These are phyloP conservation scores for Lasiurus borealis DNA, from an alignment of 2,113 vertebrate genomes.

Conservation along the genomic window DNA sequence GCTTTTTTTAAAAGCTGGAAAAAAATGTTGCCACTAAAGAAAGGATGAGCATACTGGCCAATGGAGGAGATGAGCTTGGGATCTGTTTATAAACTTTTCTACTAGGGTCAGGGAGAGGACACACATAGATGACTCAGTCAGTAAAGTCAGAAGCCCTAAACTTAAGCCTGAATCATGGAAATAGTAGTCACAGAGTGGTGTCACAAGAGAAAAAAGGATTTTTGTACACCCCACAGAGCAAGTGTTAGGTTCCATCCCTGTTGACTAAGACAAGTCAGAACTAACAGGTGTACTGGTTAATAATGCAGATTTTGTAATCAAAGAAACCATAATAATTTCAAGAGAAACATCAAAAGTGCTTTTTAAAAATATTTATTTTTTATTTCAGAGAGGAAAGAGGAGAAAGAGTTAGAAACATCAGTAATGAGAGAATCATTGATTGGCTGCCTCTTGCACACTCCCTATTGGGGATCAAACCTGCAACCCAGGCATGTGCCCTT, in stretches of 20 bases:
- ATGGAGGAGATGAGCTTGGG: constrained; percentile 48
- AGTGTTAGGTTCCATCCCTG: background rate
- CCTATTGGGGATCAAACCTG: too few species aligned
- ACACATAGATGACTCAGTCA: constrained; percentile 26
- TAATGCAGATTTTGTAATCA: too few species aligned
- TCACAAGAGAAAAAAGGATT: background rate
- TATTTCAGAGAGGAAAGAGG: too few species aligned
- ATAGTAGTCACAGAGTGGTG: background rate
- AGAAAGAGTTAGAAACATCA: too few species aligned
- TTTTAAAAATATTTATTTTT: too few species aligned
- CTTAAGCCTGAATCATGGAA: constrained; percentile 14
- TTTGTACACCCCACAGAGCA: background rate
- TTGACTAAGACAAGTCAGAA: background rate
- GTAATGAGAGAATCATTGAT: too few species aligned
- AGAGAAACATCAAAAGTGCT: too few species aligned
- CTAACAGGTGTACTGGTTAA: too few species aligned
- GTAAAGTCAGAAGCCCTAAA: background rate
- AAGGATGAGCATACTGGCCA: background rate
- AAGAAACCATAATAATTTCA: too few species aligned
- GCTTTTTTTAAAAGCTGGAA: background rate
- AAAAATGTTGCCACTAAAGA: constrained; percentile 6
- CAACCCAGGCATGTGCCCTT: too few species aligned
- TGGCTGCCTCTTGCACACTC: too few species aligned
- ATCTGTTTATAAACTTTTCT: constrained; percentile 62
- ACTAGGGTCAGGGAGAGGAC: background rate